Conservation (phyloP, 64 coral and sea anemone species). For the Stylophora pistillata region DNA sequence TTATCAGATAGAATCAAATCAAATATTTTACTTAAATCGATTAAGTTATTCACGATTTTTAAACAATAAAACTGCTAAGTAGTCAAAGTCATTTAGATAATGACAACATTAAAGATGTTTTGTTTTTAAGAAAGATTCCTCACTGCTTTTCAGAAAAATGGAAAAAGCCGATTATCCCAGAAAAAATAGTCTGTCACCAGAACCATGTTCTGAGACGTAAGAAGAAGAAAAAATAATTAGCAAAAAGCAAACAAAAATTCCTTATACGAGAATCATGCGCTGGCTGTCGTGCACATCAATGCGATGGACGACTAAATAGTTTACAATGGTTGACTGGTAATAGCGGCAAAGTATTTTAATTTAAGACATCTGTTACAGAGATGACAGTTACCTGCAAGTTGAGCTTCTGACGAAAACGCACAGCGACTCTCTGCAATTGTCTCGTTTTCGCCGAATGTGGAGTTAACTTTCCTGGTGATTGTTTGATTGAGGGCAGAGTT, state of each 20-base stretch:
- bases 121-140: not conserved
- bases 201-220: not conserved
- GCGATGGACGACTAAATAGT: no score
- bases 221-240: no score
- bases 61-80: not conserved
- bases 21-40: no score
- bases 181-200: not conserved
- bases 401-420: conserved; percentile 24
- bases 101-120: not conserved
- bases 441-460: not conserved
- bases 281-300: no score
- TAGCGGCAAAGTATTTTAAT: not conserved
- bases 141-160: not conserved
- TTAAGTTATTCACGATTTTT: no score
- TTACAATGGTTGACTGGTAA: no score
- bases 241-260: no score
- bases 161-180: not conserved
- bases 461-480: not conserved
- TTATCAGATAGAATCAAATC: no score
- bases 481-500: not conserved
- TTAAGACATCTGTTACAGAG: not conserved
- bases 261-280: no score
- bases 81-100: not conserved
- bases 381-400: conserved; percentile 28
- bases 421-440: not conserved